These are phyloP conservation scores for Xestia rhomboidea DNA, from an alignment of 2,888 invertebrate species.

Conservation along the genomic window DNA sequence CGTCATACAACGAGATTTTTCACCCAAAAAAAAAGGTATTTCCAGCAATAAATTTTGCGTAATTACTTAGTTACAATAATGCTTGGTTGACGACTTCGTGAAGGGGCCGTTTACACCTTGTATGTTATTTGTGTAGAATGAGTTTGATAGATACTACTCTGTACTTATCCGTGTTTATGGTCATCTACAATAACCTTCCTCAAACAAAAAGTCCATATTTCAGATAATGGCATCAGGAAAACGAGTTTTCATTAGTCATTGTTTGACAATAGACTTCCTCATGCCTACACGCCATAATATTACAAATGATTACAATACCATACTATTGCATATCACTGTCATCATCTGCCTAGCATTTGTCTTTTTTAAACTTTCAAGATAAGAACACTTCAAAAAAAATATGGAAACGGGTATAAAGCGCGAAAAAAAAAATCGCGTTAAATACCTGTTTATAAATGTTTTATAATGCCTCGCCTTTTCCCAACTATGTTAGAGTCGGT, in stretches of 20 bases:
- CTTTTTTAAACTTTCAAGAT: too few species aligned
- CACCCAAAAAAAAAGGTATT: background rate
- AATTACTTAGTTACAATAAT: background rate
- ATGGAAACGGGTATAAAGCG: too few species aligned
- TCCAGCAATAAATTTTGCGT: background rate
- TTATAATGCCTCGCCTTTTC: too few species aligned
- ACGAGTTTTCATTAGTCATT: background rate
- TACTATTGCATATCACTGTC: background rate
- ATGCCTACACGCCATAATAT: background rate
- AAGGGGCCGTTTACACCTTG: background rate
- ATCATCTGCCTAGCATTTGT: too few species aligned
- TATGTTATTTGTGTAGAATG: background rate
- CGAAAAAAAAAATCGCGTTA: too few species aligned
- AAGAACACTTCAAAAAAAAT: too few species aligned
- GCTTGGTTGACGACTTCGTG: background rate
- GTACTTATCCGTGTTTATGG: background rate
- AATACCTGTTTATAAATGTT: too few species aligned
- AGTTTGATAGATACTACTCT: background rate
- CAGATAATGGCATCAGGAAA: background rate
- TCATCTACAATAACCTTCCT: background rate
- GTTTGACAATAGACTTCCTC: constrained; percentile 11
- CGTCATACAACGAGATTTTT: too few species aligned
- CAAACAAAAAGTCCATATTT: background rate
- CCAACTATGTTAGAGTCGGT: too few species aligned
- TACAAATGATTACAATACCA: too few species aligned